Conservation (phyloP, 1,140 invertebrate species). For the Drosophila arawakana region DNA sequence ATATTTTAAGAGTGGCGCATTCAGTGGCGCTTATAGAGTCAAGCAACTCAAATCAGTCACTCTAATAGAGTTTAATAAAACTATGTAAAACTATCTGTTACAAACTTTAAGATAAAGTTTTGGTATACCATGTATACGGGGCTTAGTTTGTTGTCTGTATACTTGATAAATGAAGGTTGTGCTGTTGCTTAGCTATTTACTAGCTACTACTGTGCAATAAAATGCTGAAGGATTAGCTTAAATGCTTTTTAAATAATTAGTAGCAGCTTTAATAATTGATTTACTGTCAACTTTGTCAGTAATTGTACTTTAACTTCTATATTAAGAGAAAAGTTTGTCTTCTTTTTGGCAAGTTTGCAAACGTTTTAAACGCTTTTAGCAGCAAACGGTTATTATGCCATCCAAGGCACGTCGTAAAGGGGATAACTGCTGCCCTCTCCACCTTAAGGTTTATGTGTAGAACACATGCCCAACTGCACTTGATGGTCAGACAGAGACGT, state of each 20-base stretch:
- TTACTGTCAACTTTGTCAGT: neutral
- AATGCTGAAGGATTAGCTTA: slow-evolving; percentile 1
- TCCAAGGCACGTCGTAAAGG: slow-evolving; percentile 42
- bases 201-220: slow-evolving; percentile 14
- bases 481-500: slow-evolving; percentile 13
- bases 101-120: neutral
- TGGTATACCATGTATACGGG: slow-evolving; percentile 2
- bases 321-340: slow-evolving; percentile 14
- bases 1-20: no score
- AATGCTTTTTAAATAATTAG: neutral
- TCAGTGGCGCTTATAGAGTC: no score
- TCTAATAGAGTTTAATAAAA: no score
- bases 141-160: neutral
- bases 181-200: slow-evolving; percentile 13
- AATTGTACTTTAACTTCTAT: slow-evolving; percentile 11
- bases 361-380: slow-evolving; percentile 27
- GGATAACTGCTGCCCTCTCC: slow-evolving; percentile 22
- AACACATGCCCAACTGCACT: slow-evolving; percentile 51
- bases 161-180: slow-evolving; percentile 28
- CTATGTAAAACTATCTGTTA: no score
- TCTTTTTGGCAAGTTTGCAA: slow-evolving; percentile 28
- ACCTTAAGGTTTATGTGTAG: neutral
- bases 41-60: no score
- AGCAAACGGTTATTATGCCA: slow-evolving; percentile 45
- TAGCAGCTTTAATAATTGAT: neutral